Evolutionary conservation across 1,140 invertebrate genomes (phyloP), one percentile per base, ranked within the genome.

Genomic region (Drosophila eugracilis): DNA sequence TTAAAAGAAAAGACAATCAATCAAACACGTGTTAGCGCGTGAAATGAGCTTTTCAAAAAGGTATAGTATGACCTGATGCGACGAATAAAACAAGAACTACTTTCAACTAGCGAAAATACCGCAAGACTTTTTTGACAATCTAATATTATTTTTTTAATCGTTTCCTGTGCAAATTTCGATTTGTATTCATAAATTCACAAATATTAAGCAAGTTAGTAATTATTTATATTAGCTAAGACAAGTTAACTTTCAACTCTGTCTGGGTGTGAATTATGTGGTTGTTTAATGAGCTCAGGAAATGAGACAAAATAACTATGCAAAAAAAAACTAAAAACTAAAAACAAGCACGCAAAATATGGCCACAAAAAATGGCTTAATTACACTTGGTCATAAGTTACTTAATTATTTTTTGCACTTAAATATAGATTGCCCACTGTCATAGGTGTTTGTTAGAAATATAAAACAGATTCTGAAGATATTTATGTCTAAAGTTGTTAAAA

Each of bases 261-360:
- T 66, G 63, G 63, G 63, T 69, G 76, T 73, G 62, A 78, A 52
- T 60, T 75, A 74, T 62, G 66, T 39, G 53, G 65, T 36, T 53
- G 48, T 63, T 76, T 81, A 78, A 79, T 79, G 76, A 74, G 76
- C 57, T 70, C 41, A 74, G 71, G 71, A 74, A 74, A 72, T 74
- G 66, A 80, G 59, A 55, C 34, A 58, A 34, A 58, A 9, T 12
- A 32, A 32, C 30, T 32, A 12, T 12, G n/a, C n/a, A 28, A 42
- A 62, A 62, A 54, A 45, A 24, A 47, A 53, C 15, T 45, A 24
- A 5, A 41, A 21, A 21, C 30, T 32, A 2, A 21, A 41, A 21
- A 17, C 15, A 60, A 26, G 41, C 63, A 65, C 44, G 63, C 63
- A 66, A 63, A 45, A 73, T 52, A 58, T 47, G 37, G 45, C 32